phyloP scores from a whole-genome alignment of 2,797 vertebrate genomes.

The Clarias fuscus region DNA sequence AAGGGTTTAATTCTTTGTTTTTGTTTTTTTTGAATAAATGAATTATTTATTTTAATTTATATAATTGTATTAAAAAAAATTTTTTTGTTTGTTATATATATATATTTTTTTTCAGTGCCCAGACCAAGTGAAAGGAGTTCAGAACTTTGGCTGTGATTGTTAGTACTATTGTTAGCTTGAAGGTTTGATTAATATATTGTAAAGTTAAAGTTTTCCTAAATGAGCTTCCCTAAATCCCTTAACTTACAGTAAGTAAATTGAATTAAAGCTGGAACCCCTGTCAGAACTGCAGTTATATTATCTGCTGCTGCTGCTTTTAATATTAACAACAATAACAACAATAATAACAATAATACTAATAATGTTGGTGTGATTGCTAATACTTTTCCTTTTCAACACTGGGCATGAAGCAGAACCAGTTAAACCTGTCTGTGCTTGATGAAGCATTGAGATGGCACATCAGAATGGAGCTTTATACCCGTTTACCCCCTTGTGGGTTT shows the following conservation, averaged over 20 bases:
- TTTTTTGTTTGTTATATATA: too few species aligned
- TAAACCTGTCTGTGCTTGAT: conserved; percentile 7
- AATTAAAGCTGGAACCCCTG: background rate
- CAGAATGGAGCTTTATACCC: conserved; percentile 8
- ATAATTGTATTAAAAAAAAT: too few species aligned
- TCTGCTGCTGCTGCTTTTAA: too few species aligned
- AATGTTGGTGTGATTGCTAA: too few species aligned
- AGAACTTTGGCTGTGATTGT: background rate
- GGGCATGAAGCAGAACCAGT: background rate
- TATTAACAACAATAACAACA: too few species aligned
- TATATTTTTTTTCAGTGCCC: background rate
- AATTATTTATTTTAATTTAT: background rate
- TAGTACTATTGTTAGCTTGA: too few species aligned
- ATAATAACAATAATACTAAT: background rate
- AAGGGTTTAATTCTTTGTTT: background rate
- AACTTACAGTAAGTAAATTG: background rate
- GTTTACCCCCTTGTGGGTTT: background rate
- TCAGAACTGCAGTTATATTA: background rate
- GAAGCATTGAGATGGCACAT: background rate
- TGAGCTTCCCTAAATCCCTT: background rate
- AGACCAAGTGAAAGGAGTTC: background rate
- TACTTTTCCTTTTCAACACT: background rate
- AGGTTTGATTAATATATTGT: too few species aligned
- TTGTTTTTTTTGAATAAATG: background rate
- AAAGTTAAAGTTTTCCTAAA: background rate